Conservation (phyloP, 1,140 invertebrate species). For the Halictus rubicundus region DNA sequence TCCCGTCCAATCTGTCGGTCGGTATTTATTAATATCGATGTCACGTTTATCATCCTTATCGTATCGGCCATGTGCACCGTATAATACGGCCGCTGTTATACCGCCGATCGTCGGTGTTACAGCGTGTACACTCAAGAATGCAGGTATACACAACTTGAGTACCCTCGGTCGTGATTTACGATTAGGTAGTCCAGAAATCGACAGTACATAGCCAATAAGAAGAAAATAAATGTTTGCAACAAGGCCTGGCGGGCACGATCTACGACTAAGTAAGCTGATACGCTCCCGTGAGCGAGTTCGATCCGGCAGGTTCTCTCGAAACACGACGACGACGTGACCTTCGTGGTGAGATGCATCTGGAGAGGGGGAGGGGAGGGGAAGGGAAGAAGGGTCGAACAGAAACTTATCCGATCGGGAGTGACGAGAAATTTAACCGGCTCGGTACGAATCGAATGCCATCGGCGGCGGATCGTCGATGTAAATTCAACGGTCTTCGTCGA, state of each 20-base stretch:
- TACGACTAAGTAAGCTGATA: constrained; percentile 64
- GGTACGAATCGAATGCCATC: constrained; percentile 32
- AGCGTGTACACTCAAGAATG: constrained; percentile 58
- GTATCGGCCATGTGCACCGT: constrained; percentile 9
- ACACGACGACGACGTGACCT: constrained; percentile 56
- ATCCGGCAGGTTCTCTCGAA: constrained; percentile 58
- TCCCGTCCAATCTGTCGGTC: not conserved
- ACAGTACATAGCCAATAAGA: constrained; percentile 67
- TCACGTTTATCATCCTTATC: constrained; percentile 57
- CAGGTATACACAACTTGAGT: constrained; percentile 48
- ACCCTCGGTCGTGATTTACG: constrained; percentile 63
- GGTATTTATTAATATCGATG: constrained; percentile 53
- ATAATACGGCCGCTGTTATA: constrained; percentile 29
- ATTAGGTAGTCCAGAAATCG: constrained; percentile 69
- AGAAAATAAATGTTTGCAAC: constrained; percentile 62
- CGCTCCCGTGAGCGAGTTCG: constrained; percentile 57
- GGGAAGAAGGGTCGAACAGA: not conserved
- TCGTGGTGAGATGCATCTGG: constrained; percentile 53
- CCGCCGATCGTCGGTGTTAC: constrained; percentile 54
- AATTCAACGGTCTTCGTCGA: constrained; percentile 26
- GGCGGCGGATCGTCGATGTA: constrained; percentile 33
- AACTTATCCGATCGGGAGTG: constrained; percentile 50
- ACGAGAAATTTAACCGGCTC: constrained; percentile 43
- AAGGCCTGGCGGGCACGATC: constrained; percentile 63
- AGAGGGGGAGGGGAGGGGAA: not conserved